Conservation (phyloP, 2,888 invertebrate species). For the Frankliniella intonsa region DNA sequence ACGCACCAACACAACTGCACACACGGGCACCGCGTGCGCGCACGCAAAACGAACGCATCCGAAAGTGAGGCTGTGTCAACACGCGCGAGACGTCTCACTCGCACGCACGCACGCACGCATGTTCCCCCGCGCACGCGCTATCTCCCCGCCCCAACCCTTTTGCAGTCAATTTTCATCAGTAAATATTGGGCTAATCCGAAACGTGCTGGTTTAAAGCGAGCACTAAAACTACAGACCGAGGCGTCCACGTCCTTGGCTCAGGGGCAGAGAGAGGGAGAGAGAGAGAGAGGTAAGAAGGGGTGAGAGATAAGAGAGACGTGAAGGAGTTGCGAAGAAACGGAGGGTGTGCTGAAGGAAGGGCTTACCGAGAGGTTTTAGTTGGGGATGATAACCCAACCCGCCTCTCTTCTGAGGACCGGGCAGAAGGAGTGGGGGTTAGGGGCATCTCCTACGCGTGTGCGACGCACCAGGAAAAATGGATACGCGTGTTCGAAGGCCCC, state of each 20-base stretch:
- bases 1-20: too few species aligned
- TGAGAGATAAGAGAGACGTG: background rate
- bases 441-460: too few species aligned
- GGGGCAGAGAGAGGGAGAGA: background rate
- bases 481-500: too few species aligned
- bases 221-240: conserved; percentile 14
- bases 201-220: conserved; percentile 4
- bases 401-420: too few species aligned
- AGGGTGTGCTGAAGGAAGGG: too few species aligned
- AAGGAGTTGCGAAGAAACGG: too few species aligned
- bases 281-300: background rate
- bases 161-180: conserved; percentile 26
- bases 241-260: background rate
- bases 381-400: too few species aligned
- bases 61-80: background rate
- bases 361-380: too few species aligned
- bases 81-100: background rate
- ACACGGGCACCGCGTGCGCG: background rate
- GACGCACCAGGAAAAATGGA: too few species aligned
- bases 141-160: conserved; percentile 5
- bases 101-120: background rate
- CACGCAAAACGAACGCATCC: background rate
- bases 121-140: background rate
- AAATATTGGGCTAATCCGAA: conserved; percentile 23
- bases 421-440: too few species aligned